A percentile compares a stretch with the other conserved stretches of the same genome.
Evolutionary conservation across 2,888 invertebrate genomes (phyloP).

Genomic region (Crepidodera aurea): DNA sequence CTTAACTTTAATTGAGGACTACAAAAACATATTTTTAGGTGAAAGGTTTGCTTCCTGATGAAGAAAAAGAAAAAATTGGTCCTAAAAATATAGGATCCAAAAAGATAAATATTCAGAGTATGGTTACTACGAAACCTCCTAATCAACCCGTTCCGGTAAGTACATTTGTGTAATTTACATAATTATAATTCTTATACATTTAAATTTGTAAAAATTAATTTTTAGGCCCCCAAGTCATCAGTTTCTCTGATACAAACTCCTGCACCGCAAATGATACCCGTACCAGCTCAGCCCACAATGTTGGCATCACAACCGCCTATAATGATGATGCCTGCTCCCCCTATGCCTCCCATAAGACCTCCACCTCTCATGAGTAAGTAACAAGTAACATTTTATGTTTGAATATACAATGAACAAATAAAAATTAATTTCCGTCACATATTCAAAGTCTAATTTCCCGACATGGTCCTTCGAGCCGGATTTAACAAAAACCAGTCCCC

Average conservation of each 20-base stretch:
- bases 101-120: constrained; percentile 50
- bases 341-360: constrained; percentile 67
- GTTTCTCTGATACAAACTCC: constrained; percentile 62
- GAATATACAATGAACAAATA: not conserved
- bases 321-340: constrained; percentile 71
- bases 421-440: too few species aligned
- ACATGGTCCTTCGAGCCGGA: too few species aligned
- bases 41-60: constrained; percentile 92
- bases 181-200: too few species aligned
- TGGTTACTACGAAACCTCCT: constrained; percentile 61
- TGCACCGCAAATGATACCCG: constrained; percentile 58
- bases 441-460: too few species aligned
- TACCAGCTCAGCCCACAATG: constrained; percentile 64
- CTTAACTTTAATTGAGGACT: too few species aligned
- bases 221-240: constrained; percentile 38
- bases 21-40: constrained; percentile 62
- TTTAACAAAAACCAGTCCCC: too few species aligned
- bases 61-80: constrained; percentile 96
- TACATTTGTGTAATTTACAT: too few species aligned
- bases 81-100: constrained; percentile 76
- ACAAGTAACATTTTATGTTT: not conserved
- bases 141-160: constrained; percentile 50
- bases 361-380: constrained; percentile 68
- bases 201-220: too few species aligned
- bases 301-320: constrained; percentile 64